These are phyloP conservation scores for Odocoileus virginianus DNA, from an alignment of 2,113 vertebrate genomes.

Conservation along the genomic window DNA sequence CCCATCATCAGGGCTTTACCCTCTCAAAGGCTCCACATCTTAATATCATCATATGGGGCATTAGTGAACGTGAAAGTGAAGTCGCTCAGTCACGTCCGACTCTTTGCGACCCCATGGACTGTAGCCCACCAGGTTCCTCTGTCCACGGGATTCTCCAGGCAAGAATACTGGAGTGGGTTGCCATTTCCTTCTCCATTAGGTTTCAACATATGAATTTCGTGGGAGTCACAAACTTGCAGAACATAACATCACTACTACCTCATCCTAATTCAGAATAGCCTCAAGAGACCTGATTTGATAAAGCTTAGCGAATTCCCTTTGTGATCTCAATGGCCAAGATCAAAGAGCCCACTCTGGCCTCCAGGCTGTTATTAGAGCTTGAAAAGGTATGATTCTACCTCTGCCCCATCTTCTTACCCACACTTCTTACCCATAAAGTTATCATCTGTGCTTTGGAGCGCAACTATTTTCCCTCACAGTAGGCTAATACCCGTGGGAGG, in stretches of 20 bases:
- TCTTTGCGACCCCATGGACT: no score
- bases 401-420: neutral
- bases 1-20: neutral
- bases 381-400: neutral
- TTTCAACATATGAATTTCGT: neutral
- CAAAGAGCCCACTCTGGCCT: neutral
- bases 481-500: neutral
- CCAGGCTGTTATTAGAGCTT: neutral
- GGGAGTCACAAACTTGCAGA: neutral
- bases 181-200: neutral
- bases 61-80: no score
- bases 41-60: neutral
- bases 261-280: neutral
- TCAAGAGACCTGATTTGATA: neutral
- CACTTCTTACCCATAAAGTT: neutral
- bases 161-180: no score
- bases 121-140: no score
- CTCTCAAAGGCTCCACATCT: neutral
- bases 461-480: neutral
- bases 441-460: neutral
- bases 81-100: no score
- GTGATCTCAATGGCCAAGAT: neutral
- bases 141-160: no score
- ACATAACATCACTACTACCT: neutral
- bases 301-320: neutral